phyloP scores from a whole-genome alignment of 2,113 vertebrate genomes.

The Datnioides undecimradiatus region DNA sequence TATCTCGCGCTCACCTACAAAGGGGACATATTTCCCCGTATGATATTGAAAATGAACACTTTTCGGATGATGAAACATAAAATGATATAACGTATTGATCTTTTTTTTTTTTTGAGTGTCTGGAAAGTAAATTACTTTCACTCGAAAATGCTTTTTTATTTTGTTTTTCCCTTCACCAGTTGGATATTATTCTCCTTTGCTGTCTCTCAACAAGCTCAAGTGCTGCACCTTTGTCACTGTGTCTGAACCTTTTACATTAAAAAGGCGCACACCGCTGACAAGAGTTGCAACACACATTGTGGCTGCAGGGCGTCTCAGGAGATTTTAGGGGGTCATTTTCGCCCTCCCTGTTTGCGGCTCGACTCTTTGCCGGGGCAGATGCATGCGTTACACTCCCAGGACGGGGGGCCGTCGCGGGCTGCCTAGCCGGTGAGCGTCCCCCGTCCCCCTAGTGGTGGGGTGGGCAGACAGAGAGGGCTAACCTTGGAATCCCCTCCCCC shows the following conservation, averaged over 20 bases:
- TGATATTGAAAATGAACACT: not conserved
- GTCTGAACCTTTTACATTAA: conserved; percentile 46
- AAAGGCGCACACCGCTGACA: conserved; percentile 55
- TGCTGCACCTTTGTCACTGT: conserved; percentile 46
- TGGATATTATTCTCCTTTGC: not conserved
- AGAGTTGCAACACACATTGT: conserved; percentile 47
- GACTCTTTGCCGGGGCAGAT: conserved; percentile 89
- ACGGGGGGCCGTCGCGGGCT: conserved; percentile 74
- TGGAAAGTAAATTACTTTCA: conserved; percentile 1
- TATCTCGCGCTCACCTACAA: conserved; percentile 5
- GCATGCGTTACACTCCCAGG: conserved; percentile 90
- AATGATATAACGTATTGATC: not conserved
- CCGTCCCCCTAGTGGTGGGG: conserved; percentile 74
- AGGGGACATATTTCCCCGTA: conserved; percentile 11
- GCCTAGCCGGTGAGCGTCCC: conserved; percentile 88
- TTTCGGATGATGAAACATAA: conserved; percentile 1
- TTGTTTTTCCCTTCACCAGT: not conserved
- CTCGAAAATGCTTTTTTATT: not conserved
- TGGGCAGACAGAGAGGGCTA: conserved; percentile 98
- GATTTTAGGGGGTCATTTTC: conserved; percentile 27
- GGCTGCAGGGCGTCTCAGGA: conserved; percentile 20
- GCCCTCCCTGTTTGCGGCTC: conserved; percentile 12
- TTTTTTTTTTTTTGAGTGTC: not conserved
- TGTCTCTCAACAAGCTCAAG: conserved; percentile 27
- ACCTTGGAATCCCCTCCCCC: conserved; percentile 99